Evolutionary conservation across 1,140 invertebrate species (phyloP).

Genomic region (Saccostrea cuccullata): DNA sequence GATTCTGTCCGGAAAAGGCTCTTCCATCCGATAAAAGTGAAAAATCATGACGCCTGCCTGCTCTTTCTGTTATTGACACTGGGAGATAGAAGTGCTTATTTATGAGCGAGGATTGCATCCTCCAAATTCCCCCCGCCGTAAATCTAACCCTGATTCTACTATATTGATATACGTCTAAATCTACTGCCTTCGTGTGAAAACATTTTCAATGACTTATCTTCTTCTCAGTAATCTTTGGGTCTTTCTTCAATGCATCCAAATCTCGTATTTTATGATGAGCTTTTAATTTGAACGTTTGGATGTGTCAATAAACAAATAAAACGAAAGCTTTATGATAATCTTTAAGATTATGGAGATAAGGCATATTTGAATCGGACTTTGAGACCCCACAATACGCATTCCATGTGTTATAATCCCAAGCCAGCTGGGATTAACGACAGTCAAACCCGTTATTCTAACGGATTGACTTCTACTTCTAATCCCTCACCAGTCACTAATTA

Average conservation of each 20-base stretch:
- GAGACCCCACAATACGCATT: neutral
- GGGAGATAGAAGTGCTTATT: slow-evolving; percentile 29
- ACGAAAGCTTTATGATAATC: slow-evolving; percentile 20
- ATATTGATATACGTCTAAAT: slow-evolving; percentile 17
- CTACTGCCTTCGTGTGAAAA: slow-evolving; percentile 21
- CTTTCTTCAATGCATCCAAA: neutral
- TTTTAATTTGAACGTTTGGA: slow-evolving; percentile 25
- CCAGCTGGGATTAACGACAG: neutral
- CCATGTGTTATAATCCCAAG: slow-evolving; percentile 20
- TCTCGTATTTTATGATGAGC: slow-evolving; percentile 33
- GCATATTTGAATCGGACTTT: slow-evolving; percentile 11
- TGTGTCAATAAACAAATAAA: slow-evolving; percentile 36
- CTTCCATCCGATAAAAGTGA: slow-evolving; percentile 32
- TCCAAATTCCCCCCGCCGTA: neutral
- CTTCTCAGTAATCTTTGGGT: neutral
- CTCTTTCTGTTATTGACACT: slow-evolving; percentile 23
- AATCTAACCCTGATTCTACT: slow-evolving; percentile 12
- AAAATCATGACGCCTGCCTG: slow-evolving; percentile 29
- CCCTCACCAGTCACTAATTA: neutral
- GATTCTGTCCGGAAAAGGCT: slow-evolving; percentile 9
- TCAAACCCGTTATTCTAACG: slow-evolving; percentile 19
- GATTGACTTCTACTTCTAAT: slow-evolving; percentile 13
- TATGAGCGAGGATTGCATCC: slow-evolving; percentile 19
- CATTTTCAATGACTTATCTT: slow-evolving; percentile 10
- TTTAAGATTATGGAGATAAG: slow-evolving; percentile 19